phyloP scores from a whole-genome alignment of 1,140 invertebrate genomes.

The Mamestra configurata region DNA sequence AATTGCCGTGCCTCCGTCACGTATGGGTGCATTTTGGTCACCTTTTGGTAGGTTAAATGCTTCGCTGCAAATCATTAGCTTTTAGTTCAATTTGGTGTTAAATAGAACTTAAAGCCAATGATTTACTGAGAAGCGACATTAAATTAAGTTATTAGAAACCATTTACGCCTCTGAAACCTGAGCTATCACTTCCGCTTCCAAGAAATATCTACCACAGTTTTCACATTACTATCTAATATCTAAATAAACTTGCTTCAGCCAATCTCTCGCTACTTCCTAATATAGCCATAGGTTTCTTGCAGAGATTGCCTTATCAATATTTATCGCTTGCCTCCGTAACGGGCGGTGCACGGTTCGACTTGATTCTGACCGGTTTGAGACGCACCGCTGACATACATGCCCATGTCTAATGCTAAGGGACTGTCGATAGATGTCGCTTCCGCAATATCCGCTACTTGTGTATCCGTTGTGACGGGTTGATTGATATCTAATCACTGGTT shows the following conservation, averaged over 20 bases:
- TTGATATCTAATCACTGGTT: background rate
- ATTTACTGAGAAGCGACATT: background rate
- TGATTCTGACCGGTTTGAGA: background rate
- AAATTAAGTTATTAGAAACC: background rate
- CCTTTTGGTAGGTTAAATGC: too few species aligned
- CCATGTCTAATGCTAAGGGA: slow-evolving; percentile 4
- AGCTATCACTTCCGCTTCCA: slow-evolving; percentile 19
- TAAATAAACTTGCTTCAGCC: slow-evolving; percentile 13
- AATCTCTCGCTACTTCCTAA: slow-evolving; percentile 19
- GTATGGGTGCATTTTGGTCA: too few species aligned
- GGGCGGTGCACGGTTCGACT: background rate
- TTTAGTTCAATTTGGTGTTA: too few species aligned
- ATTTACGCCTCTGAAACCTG: background rate
- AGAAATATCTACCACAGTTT: slow-evolving; percentile 4
- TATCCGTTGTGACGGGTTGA: slow-evolving; percentile 16
- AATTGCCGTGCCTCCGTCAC: too few species aligned
- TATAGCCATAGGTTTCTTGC: slow-evolving; percentile 27
- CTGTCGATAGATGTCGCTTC: slow-evolving; percentile 21
- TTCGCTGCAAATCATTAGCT: too few species aligned
- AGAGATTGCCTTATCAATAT: slow-evolving; percentile 40
- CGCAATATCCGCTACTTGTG: slow-evolving; percentile 5
- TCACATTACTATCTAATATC: slow-evolving; percentile 31
- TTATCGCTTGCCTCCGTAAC: slow-evolving; percentile 9
- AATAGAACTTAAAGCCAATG: too few species aligned
- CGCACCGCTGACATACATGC: slow-evolving; percentile 35